Evolutionary conservation across 1,140 invertebrate species (phyloP).

Genomic region (Alviniconcha marisindica): DNA sequence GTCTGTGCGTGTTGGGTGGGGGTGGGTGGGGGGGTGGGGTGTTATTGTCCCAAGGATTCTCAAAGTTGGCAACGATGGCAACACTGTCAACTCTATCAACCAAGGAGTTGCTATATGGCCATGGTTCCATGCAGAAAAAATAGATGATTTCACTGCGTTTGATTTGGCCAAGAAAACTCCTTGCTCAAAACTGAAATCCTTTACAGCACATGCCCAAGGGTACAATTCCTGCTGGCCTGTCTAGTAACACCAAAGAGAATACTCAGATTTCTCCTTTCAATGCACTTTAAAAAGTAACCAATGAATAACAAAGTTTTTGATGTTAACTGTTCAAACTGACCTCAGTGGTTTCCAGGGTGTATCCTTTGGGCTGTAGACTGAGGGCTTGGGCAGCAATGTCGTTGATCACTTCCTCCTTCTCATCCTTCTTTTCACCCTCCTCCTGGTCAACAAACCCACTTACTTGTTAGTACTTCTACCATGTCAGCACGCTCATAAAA

Average conservation of each 20-base stretch:
- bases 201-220: too few relatives aligned
- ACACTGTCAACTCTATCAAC: slow-evolving; percentile 18
- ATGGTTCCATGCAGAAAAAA: slow-evolving; percentile 32
- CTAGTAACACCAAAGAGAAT: too few relatives aligned
- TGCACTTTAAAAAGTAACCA: too few relatives aligned
- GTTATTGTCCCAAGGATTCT: slow-evolving; percentile 21
- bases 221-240: too few relatives aligned
- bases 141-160: not conserved
- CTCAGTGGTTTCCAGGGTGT: slow-evolving; percentile 94
- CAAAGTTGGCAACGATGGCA: not conserved
- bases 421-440: slow-evolving; percentile 20
- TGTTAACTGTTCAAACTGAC: too few relatives aligned
- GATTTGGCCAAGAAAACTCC: too few relatives aligned
- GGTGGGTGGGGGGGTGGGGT: too few relatives aligned
- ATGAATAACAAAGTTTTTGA: too few relatives aligned
- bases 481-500: not conserved
- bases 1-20: too few relatives aligned
- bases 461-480: not conserved
- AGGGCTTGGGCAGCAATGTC: slow-evolving; percentile 96
- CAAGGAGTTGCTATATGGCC: slow-evolving; percentile 13
- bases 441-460: not conserved
- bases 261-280: too few relatives aligned
- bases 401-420: slow-evolving; percentile 79
- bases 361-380: slow-evolving; percentile 98
- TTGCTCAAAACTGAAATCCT: too few relatives aligned